phyloP scores from a whole-genome alignment of 2,797 vertebrate genomes.

The Argyrosomus regius region DNA sequence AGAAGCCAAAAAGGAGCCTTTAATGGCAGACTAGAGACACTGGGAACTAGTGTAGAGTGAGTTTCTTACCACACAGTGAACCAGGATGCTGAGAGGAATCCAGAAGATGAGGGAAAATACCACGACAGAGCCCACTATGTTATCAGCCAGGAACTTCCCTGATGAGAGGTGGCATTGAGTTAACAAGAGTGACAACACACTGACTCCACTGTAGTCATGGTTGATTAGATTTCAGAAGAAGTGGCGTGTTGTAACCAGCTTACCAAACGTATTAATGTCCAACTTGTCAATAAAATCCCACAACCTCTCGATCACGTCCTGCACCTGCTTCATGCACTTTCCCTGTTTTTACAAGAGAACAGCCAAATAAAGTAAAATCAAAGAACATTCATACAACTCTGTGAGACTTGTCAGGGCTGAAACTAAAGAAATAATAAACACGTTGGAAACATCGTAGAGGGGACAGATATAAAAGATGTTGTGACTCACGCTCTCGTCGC shows the following conservation, averaged over 20 bases:
- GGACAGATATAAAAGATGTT: background rate
- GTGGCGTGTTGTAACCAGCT: conserved; percentile 13
- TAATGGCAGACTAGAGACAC: background rate
- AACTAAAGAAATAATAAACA: background rate
- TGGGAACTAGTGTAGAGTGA: background rate
- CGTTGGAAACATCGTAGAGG: background rate
- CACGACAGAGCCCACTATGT: conserved; percentile 98
- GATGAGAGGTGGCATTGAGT: conserved; percentile 17
- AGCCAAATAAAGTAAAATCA: background rate
- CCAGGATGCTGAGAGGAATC: conserved; percentile 98
- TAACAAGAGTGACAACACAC: background rate
- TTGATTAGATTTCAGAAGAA: background rate
- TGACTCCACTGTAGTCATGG: background rate
- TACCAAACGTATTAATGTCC: conserved; percentile 98
- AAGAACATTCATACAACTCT: background rate
- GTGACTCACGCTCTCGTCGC: conserved; percentile 92
- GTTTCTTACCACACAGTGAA: conserved; percentile 95
- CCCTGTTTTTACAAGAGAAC: conserved; percentile 82
- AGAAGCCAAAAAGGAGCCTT: conserved; percentile 1
- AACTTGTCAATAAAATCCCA: conserved; percentile 99
- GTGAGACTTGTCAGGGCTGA: background rate
- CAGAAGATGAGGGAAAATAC: conserved; percentile 98
- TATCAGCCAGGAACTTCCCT: conserved; percentile 99
- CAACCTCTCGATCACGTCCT: conserved; percentile 97
- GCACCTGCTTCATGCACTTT: conserved; percentile 98